Base-by-base conservation (phyloP, 2,113 vertebrate genomes). In the Epinephelus fuscoguttatus region DNA sequence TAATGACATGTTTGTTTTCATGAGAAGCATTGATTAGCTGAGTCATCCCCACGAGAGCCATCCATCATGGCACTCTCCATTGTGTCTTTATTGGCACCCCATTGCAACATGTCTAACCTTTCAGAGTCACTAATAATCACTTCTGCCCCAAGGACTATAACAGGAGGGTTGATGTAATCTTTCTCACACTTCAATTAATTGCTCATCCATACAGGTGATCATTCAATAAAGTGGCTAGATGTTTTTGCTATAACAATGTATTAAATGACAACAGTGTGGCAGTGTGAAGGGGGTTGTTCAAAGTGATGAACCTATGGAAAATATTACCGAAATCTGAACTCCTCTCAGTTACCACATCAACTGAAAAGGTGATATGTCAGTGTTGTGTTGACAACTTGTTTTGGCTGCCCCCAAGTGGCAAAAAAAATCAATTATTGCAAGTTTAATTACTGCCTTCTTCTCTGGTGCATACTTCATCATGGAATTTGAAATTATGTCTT, bases 1-100 rank as follows among this genome's bases (percentile, higher is more conserved):
- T 84, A 91, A 87, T 81, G 75, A 85, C 64, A 84, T 81, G 82
- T 89, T 92, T 90, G 82, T 85, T 89, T 92, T 90, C 82, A 81
- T 76, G 80, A 49, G 66, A 81, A 70, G 9, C 82, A 91, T 81
- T 90, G 90, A 93, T 93, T 91, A 71, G 84, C 69, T 63, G 78
- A 86, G 69, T 90, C 71, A 77, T 77, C 69, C 89, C 74, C 76
- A 30, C 19, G 89, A 81, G 88, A 85, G 47, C 37, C 84, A 89
- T 93, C 87, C 80, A 91, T 92, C 91, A 93, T 60, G 64, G 23
- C 4, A 17, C 60, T 70, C 63, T 74, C 78, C 64, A 80, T 88
- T 91, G 88, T 91, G 85, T 85, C 82, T 82, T 64, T 87, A 90
- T 89, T 85, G 85, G 80, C 84, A 91, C 84, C 66, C 60, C 55